Evolutionary conservation across 2,888 invertebrate genomes (phyloP).

Genomic region (Drosophila infuscata): DNA sequence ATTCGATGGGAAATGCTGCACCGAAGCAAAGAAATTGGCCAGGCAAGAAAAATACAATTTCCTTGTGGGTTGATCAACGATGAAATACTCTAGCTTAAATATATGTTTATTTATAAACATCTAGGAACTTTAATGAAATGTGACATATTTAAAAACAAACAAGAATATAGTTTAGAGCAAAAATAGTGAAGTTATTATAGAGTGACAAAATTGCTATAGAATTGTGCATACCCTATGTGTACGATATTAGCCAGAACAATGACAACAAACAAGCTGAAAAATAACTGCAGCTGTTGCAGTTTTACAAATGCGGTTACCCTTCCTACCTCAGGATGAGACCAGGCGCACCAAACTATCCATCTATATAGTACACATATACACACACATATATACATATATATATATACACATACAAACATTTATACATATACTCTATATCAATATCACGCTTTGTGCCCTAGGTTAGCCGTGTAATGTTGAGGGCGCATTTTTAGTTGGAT

Average conservation of each 20-base stretch:
- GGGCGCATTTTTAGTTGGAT: conserved; percentile 43
- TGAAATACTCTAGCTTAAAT: conserved; percentile 31
- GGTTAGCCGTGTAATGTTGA: conserved; percentile 42
- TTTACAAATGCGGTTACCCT: conserved; percentile 72
- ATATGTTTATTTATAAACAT: neutral
- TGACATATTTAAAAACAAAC: neutral
- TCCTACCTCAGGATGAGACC: neutral
- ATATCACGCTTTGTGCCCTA: conserved; percentile 18
- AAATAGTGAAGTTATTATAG: too few species aligned
- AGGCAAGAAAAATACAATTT: neutral
- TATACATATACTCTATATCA: conserved; percentile 20
- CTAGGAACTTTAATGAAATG: neutral
- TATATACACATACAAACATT: neutral
- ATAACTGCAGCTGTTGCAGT: conserved; percentile 79
- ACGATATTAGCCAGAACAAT: conserved; percentile 40
- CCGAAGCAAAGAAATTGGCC: conserved; percentile 21
- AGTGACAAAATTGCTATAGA: neutral
- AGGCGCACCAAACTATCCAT: conserved; percentile 6
- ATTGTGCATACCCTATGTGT: neutral
- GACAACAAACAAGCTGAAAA: conserved; percentile 73
- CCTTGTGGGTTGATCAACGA: neutral
- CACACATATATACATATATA: neutral
- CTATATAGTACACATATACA: conserved; percentile 6
- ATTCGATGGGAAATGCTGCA: conserved; percentile 31
- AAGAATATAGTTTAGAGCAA: neutral